These are phyloP conservation scores for Diachasma alloeum DNA, from an alignment of 1,140 invertebrate genomes.

Conservation along the genomic window DNA sequence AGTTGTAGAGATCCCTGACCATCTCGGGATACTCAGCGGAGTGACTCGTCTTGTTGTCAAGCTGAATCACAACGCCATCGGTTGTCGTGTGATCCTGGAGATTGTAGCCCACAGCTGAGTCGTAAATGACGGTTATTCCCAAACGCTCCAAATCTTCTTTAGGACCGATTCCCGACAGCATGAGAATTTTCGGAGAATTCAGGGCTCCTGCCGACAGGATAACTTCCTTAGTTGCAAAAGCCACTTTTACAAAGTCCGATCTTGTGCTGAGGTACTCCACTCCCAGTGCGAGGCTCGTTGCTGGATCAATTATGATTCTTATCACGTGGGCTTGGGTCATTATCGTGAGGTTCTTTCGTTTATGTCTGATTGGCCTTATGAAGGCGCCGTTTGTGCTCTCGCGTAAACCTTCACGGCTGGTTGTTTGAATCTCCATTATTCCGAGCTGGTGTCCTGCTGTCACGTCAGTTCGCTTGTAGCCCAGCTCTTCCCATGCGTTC, in stretches of 20 bases:
- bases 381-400: conserved; percentile 73
- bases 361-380: conserved; percentile 62
- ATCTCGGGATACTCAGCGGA: conserved; percentile 36
- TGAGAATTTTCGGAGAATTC: conserved; percentile 75
- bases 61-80: conserved; percentile 69
- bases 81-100: conserved; percentile 80
- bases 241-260: conserved; percentile 34
- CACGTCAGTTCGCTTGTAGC: conserved; percentile 66
- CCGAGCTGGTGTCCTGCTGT: conserved; percentile 64
- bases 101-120: conserved; percentile 75
- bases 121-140: conserved; percentile 72
- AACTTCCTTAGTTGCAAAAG: conserved; percentile 71
- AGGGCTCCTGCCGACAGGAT: conserved; percentile 75
- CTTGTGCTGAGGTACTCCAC: conserved; percentile 69
- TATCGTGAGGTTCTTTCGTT: conserved; percentile 74
- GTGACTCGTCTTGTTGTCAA: conserved; percentile 44
- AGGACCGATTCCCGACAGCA: conserved; percentile 80
- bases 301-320: conserved; percentile 68
- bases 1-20: conserved; percentile 57
- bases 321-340: conserved; percentile 70
- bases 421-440: conserved; percentile 74
- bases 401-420: conserved; percentile 70
- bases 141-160: conserved; percentile 73
- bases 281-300: conserved; percentile 64
- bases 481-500: conserved; percentile 66